These are phyloP conservation scores for Nannospalax galili DNA, from an alignment of 2,113 vertebrate genomes.

Conservation along the genomic window DNA sequence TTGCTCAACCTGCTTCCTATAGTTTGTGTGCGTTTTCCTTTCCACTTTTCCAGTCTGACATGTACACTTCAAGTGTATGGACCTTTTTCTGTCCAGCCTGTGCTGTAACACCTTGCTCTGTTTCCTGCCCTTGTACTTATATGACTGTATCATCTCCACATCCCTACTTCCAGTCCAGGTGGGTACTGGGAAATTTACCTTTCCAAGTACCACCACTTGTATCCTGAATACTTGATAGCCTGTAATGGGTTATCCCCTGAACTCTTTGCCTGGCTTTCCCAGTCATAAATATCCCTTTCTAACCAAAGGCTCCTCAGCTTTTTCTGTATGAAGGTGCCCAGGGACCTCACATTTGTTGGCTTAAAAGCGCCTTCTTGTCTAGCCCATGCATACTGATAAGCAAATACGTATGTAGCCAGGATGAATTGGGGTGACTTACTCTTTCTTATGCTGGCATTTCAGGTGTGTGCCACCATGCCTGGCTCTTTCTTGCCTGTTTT, in stretches of 20 bases:
- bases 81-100: neutral
- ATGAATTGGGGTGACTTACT: neutral
- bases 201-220: neutral
- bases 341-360: neutral
- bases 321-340: neutral
- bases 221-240: neutral
- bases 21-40: neutral
- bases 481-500: neutral
- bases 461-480: neutral
- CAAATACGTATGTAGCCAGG: neutral
- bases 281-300: neutral
- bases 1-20: neutral
- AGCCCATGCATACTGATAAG: neutral
- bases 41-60: neutral
- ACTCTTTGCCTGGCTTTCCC: neutral
- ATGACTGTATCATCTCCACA: neutral
- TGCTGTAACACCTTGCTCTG: neutral
- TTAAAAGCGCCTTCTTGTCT: neutral
- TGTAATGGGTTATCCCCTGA: neutral
- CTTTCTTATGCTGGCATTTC: neutral
- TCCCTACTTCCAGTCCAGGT: neutral
- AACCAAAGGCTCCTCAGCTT: neutral
- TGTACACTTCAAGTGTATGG: neutral
- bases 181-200: neutral
- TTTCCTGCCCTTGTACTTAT: neutral